Percentiles rank a stretch among this genome's conserved stretches.
These are phyloP conservation scores for Ceyx erithaca DNA, from an alignment of 2,797 vertebrate species.

Conservation along the genomic window DNA sequence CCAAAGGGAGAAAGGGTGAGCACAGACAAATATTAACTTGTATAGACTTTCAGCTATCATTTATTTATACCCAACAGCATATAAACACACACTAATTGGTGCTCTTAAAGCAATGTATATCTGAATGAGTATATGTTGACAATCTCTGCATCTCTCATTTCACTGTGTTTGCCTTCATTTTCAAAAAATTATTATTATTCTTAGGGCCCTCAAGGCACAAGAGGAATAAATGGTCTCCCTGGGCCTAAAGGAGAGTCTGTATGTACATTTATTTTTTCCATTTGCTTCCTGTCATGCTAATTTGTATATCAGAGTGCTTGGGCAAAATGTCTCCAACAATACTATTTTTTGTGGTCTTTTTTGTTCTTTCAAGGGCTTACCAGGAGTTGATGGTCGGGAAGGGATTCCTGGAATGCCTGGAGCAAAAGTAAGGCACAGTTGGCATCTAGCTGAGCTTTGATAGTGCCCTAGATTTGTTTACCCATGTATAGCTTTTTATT, in stretches of 20 bases:
- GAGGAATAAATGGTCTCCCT: conserved; percentile 93
- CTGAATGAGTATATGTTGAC: not conserved
- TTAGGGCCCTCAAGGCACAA: conserved; percentile 87
- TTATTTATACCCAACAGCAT: not conserved
- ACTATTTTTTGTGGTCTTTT: not conserved
- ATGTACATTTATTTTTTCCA: conserved; percentile 70
- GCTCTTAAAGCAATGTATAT: not conserved
- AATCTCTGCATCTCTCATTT: not conserved
- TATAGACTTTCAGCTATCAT: not conserved
- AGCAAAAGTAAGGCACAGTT: conserved; percentile 85
- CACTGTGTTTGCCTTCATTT: not conserved
- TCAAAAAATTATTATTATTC: not conserved
- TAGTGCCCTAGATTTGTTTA: not conserved
- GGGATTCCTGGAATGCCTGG: conserved; percentile 97
- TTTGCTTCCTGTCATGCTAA: not conserved
- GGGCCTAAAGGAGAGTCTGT: conserved; percentile 95
- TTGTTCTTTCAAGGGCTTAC: conserved; percentile 85
- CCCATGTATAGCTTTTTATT: not conserved
- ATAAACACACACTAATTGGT: not conserved
- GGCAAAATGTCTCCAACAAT: not conserved
- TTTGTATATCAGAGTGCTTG: not conserved
- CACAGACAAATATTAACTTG: not conserved
- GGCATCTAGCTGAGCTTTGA: not conserved
- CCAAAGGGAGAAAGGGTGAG: conserved; percentile 90
- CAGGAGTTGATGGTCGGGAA: conserved; percentile 91